phyloP scores from a whole-genome alignment of 1,140 invertebrate species.

The Subanguina moxae region DNA sequence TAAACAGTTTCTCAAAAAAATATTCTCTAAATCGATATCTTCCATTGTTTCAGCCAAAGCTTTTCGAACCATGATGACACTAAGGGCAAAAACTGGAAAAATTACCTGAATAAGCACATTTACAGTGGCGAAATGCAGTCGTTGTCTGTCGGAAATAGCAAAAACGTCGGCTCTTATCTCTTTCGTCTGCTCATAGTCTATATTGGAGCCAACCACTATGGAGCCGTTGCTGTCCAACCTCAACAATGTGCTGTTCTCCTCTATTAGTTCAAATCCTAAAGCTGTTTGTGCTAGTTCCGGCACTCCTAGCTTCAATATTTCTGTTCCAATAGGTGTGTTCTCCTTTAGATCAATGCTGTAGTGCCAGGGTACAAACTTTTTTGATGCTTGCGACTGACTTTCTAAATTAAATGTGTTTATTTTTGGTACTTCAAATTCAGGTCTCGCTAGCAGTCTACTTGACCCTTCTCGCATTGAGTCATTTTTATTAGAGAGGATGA shows the following conservation, averaged over 20 bases:
- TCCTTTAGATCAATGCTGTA: neutral
- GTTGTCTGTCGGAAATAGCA: neutral
- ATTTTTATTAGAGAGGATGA: too few species aligned
- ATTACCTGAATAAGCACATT: neutral
- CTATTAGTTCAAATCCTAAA: neutral
- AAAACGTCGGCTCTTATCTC: neutral
- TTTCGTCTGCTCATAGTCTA: neutral
- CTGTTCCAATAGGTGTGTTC: neutral
- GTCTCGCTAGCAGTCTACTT: too few species aligned
- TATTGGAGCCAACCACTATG: neutral
- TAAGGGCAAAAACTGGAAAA: too few species aligned
- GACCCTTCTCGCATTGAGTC: too few species aligned
- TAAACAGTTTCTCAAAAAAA: too few species aligned
- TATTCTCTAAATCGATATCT: too few species aligned
- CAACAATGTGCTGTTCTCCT: neutral
- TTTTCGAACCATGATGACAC: too few species aligned
- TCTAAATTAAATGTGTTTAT: neutral
- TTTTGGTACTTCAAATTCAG: too few species aligned
- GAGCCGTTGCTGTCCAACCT: neutral
- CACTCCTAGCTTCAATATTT: neutral
- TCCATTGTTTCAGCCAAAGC: too few species aligned
- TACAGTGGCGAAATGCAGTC: neutral
- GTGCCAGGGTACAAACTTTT: conserved; percentile 3
- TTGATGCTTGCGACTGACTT: neutral
- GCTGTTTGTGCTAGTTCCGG: neutral